Evolutionary conservation across 2,888 invertebrate species (phyloP), one percentile per base, ranked within the genome.

Genomic region (Eristalinus sepulchralis): DNA sequence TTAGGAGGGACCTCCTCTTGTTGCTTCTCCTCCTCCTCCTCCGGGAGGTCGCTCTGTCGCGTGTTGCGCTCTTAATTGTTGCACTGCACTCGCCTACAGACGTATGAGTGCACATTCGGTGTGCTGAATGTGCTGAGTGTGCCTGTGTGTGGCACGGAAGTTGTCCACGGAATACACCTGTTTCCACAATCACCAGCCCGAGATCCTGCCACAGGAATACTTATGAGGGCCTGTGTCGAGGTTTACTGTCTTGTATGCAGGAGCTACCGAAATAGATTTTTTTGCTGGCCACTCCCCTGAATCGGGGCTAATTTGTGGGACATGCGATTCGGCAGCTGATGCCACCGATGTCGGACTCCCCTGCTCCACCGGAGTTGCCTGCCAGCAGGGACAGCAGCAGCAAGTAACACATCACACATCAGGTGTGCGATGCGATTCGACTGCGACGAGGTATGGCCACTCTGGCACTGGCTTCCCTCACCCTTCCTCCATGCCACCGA

Each of bases 141-240:
- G 22, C 17, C 53, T 36, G 60, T 82, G 70, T 78, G 82, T 66
- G 78, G 73, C 78, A 86, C 86, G 82, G 83, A 82, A 83, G 82
- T 86, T 83, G 83, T 73, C 83, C 78, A 85, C 81, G 73, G 24
- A 86, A 86, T 83, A 83, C 86, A 86, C 86, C 86, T 86, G 86
- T 86, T 86, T 86, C 75, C 66, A 82, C 64, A 77, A 72, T 71
- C 55, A 66, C 27, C 73, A n/a, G 27, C 36, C 73, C 39, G 67
- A 76, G 75, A n/a, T n/a, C n/a, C 73, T 34, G 70, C 80, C 73
- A 73, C 82, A 66, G 24, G 75, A 64, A 70, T 76, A 84, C 55
- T 85, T 73, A 86, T 78, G 77, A 85, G 55, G 83, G 83, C 70
- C 83, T 86, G 73, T 83, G 27, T 3, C 5, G 86, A 86, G 78